Percentiles rank a stretch among this genome's conserved stretches.
Conservation (phyloP, 2,113 vertebrate genomes). For the Ifrita kowaldi region DNA sequence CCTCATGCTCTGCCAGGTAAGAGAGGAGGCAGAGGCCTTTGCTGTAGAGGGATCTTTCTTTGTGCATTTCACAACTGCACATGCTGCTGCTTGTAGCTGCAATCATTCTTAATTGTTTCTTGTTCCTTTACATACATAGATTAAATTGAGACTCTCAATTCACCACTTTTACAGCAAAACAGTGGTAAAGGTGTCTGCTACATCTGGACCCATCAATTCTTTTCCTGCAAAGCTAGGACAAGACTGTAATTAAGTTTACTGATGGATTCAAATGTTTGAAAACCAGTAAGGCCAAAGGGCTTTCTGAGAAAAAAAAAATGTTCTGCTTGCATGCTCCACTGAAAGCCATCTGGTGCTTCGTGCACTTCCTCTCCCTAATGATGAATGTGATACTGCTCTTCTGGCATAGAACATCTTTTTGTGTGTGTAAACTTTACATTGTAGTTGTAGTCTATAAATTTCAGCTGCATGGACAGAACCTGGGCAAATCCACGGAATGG, state of each 20-base stretch:
- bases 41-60: neutral
- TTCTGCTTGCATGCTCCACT: neutral
- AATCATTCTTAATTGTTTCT: neutral
- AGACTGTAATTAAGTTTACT: neutral
- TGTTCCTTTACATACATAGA: neutral
- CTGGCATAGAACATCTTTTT: neutral
- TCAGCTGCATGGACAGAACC: neutral
- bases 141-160: neutral
- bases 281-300: neutral
- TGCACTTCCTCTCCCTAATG: neutral
- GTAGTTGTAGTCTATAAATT: neutral
- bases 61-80: neutral
- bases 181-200: neutral
- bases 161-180: neutral
- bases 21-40: neutral
- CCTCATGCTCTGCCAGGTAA: neutral
- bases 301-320: neutral
- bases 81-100: neutral
- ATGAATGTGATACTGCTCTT: neutral
- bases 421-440: neutral
- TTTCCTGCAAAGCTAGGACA: neutral
- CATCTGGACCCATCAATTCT: neutral
- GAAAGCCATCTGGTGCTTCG: neutral
- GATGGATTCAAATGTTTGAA: neutral
- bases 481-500: neutral